Base-by-base conservation (phyloP, 2,888 invertebrate genomes). In the Seira sanloemensis region DNA sequence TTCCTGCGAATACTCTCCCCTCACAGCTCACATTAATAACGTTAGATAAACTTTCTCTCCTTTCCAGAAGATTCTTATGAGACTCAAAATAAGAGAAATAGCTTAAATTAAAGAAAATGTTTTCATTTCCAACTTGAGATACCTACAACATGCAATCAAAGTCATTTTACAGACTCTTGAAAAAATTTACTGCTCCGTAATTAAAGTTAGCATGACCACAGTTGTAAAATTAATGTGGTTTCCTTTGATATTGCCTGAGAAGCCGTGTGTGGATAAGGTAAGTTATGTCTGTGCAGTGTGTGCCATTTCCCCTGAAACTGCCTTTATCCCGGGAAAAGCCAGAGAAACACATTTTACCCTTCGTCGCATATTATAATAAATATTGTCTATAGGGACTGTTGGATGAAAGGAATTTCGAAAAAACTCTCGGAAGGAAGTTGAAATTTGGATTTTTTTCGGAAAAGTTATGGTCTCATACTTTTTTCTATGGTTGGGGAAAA, bases 401-500 rank as follows among this genome's bases (percentile, higher is more conserved):
- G 73, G 54, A 54, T 74, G 67, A 71, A 68, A 74, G 80, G 80
- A 80, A 80, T 80, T 80, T 74, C 7, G 9, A 24, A 74, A 37
- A 37, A 69, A 79, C 73, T 79, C 54, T 67, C 50, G 62, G 80
- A 74, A 37, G 12, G 37, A 37, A 37, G 80, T 80, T 23, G 69
- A 58, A 80, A 80, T 27, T 73, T 24, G 68, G 80, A 80, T 80
- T 80, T 78, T 78, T 75, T 12, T 46, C 23, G 19, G 25, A 68
- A 23, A 74, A 74, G 68, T 74, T 74, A 80, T 80, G 74, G 67
- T 25, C 80, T 24, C 80, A 74, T 80, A 69, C 68, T 74, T 80
- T 58, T n/a, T 74, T 80, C 62, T n/a, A 54, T n/a, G n/a, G 12
- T 19, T 37, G 37, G 4, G 68, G 54, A 80, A 74, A 80, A 68